A percentile compares a stretch with the other conserved stretches of the same genome.
These are phyloP conservation scores for Poeciliopsis presidionis DNA, from an alignment of 2,797 vertebrate genomes.

Conservation along the genomic window DNA sequence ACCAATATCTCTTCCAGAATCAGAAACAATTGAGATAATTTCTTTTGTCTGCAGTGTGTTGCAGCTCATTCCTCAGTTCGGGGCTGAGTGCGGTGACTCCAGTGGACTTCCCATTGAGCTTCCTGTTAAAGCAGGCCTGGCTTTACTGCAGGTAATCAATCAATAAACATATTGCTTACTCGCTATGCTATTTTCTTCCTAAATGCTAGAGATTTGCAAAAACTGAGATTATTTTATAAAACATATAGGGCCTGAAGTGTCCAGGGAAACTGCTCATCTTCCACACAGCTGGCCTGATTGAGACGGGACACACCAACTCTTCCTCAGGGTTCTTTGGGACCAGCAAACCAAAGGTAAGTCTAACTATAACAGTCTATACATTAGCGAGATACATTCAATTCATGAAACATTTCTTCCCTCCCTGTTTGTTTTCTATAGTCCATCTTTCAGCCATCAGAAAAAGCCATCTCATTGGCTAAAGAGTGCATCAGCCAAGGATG, in stretches of 20 bases:
- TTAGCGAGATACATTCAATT: background rate
- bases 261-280: conserved; percentile 83
- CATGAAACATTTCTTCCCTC: background rate
- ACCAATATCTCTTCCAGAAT: background rate
- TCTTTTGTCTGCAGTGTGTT: conserved; percentile 69
- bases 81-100: conserved; percentile 53
- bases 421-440: conserved; percentile 57
- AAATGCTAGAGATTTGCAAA: background rate
- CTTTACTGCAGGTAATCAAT: conserved; percentile 76
- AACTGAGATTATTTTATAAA: background rate
- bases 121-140: conserved; percentile 74
- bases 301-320: conserved; percentile 52
- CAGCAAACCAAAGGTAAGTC: conserved; percentile 75
- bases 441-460: conserved; percentile 80
- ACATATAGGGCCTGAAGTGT: conserved; percentile 70
- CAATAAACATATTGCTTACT: background rate
- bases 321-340: conserved; percentile 79
- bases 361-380: background rate
- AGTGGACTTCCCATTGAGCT: conserved; percentile 67
- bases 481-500: conserved; percentile 81
- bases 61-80: conserved; percentile 74
- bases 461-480: conserved; percentile 70
- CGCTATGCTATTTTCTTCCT: background rate
- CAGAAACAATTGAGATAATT: background rate
- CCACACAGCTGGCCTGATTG: conserved; percentile 75